Evolutionary conservation across 2,797 vertebrate species (phyloP).

Genomic region (Pterois miles): DNA sequence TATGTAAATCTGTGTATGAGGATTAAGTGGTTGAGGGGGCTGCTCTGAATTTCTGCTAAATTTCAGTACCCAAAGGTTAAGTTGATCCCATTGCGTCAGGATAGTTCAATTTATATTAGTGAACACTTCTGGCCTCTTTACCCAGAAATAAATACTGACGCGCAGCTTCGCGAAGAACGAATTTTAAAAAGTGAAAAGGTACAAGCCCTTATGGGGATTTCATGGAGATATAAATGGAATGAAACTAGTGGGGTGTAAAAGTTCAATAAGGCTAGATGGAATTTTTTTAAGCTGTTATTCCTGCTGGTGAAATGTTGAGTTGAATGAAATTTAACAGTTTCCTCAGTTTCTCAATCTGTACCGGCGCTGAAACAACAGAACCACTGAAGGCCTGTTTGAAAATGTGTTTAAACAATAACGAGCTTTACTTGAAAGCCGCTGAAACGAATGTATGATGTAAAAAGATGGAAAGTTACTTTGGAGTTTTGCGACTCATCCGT

Average conservation of each 20-base stretch:
- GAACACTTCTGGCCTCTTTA: conserved; percentile 47
- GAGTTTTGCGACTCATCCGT: conserved; percentile 25
- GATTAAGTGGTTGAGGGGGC: conserved; percentile 51
- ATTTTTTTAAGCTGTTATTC: conserved; percentile 1
- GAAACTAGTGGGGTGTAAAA: conserved; percentile 25
- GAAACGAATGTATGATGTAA: conserved; percentile 31
- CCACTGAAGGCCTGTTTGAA: neutral
- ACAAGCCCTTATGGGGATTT: conserved; percentile 39
- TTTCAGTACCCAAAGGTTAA: conserved; percentile 56
- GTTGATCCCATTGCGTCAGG: conserved; percentile 30
- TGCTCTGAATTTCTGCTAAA: conserved; percentile 45
- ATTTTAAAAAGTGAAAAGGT: conserved; percentile 9
- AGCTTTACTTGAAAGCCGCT: conserved; percentile 20
- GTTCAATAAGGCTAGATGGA: conserved; percentile 14
- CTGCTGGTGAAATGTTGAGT: conserved; percentile 13
- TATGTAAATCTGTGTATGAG: conserved; percentile 47
- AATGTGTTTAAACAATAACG: conserved; percentile 21
- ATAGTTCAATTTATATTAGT: conserved; percentile 44
- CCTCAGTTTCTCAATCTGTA: conserved; percentile 1
- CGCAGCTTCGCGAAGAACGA: conserved; percentile 41
- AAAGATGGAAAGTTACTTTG: conserved; percentile 29
- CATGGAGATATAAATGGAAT: conserved; percentile 33
- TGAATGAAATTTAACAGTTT: neutral
- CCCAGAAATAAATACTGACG: conserved; percentile 46
- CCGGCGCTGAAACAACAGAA: conserved; percentile 1